Base-by-base conservation (phyloP, 2,888 invertebrate species). In the Xiphydria camelus region DNA sequence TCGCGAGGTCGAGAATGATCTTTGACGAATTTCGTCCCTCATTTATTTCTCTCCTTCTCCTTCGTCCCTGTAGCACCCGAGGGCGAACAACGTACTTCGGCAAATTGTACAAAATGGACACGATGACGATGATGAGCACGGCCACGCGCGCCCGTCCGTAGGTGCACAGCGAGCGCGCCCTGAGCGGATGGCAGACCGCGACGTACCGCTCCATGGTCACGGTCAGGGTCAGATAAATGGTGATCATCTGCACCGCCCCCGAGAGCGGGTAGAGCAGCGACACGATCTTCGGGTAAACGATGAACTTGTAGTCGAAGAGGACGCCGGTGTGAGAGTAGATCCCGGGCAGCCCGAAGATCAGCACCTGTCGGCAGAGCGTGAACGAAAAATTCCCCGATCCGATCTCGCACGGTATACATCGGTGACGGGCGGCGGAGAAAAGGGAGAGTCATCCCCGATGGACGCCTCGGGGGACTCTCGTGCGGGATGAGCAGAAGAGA, bases 121-220 rank as follows among this genome's bases (percentile, higher is more conserved):
- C 88, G 29, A 89, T 75, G 7, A 90, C 85, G 60, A 94, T 92
- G 20, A 84, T 82, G 20, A 89, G 79, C 41, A 95, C 92, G 73
- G 94, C 94, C 65, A 90, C 82, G 53, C 91, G 83, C 41, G 89
- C 96, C 51, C 88, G 82, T 35, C 89, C 86, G 66, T 93, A 91
- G 2, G 96, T 96, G 78, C 96, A 96, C 59, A 95, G 82, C 2
- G 91, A 90, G 41, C 92, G 82, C 1, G 95, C 94, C 53, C 86
- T 83, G 38, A 97, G 80, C 1, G 96, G 96, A 70, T 91, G 91
- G 69, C 92, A 92, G 21, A 93, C 92, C 3, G 95, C 95, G 51
- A 96, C 93, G 80, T 94, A 98, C 41, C 97, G 83, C 76, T 96
- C 96, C 64, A 94, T 80, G 1, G 94, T 94, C 44, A 95, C 92